Conservation (phyloP, 2,888 invertebrate species). For the Hypsopygia costalis region DNA sequence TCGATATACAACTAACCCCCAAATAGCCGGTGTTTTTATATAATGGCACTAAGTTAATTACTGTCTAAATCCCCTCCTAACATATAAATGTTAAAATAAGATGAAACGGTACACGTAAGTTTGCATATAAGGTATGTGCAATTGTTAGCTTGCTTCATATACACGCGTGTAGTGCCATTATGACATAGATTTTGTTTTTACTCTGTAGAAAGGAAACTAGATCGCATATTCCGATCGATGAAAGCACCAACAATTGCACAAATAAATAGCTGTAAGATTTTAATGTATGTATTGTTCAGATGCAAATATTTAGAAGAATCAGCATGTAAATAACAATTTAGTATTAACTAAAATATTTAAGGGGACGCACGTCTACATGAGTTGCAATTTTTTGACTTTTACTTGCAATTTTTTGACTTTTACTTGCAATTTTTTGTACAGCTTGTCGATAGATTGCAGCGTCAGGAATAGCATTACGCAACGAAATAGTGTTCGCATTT, state of each 20-base stretch:
- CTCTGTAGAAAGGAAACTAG: conserved; percentile 11
- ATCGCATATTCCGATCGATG: not conserved
- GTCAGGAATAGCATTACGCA: too few species aligned
- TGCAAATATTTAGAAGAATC: conserved; percentile 79
- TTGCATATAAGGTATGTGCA: conserved; percentile 61
- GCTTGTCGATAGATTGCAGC: too few species aligned
- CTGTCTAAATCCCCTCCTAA: conserved; percentile 73
- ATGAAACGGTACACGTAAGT: conserved; percentile 59
- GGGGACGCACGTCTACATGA: too few species aligned
- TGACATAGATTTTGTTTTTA: conserved; percentile 43
- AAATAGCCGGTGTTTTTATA: conserved; percentile 17
- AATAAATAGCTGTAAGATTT: conserved; percentile 68
- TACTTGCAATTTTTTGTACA: too few species aligned
- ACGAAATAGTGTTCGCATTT: too few species aligned
- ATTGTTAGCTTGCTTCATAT: conserved; percentile 58
- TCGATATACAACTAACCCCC: not conserved
- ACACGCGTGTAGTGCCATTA: conserved; percentile 15
- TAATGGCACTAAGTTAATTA: conserved; percentile 62
- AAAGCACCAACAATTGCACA: conserved; percentile 71
- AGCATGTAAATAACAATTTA: conserved; percentile 72
- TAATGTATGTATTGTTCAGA: conserved; percentile 79
- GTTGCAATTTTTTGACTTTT: too few species aligned
- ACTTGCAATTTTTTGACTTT: too few species aligned
- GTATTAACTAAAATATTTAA: conserved; percentile 37
- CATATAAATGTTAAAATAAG: conserved; percentile 48